Percentiles rank a stretch among this genome's conserved stretches.
Evolutionary conservation across 2,113 vertebrate genomes (phyloP).

Genomic region (Ochotona curzoniae): DNA sequence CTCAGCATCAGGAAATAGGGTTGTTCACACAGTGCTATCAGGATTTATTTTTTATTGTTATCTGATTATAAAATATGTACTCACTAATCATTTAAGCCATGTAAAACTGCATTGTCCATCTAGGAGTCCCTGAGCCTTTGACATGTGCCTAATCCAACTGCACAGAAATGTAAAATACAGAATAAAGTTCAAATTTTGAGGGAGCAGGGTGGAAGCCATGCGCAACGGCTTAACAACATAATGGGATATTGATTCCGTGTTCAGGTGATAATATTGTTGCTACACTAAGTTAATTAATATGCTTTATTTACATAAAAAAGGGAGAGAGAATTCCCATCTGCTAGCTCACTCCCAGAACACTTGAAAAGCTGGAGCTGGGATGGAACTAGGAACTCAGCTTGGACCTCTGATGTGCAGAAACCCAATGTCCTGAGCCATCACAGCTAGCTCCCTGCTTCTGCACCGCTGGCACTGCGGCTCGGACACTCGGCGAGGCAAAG

Average conservation of each 20-base stretch:
- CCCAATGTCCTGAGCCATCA: too few relatives aligned
- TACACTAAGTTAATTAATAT: not conserved
- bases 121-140: rapidly evolving
- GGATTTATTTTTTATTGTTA: not conserved
- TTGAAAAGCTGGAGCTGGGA: too few relatives aligned
- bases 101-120: not conserved
- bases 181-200: not conserved
- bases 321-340: too few relatives aligned
- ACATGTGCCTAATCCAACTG: not conserved
- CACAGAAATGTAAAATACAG: not conserved
- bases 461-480: too few relatives aligned
- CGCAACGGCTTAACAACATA: not conserved
- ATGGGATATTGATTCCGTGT: not conserved
- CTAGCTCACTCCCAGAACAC: too few relatives aligned
- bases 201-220: not conserved
- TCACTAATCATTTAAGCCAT: not conserved
- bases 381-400: too few relatives aligned
- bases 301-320: not conserved
- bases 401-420: too few relatives aligned
- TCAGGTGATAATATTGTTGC: not conserved
- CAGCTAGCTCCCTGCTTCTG: too few relatives aligned
- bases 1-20: not conserved
- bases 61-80: not conserved
- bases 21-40: not conserved
- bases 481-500: too few relatives aligned